Evolutionary conservation across 2,797 vertebrate species (phyloP).

Genomic region (Melanotaenia maccullochi): DNA sequence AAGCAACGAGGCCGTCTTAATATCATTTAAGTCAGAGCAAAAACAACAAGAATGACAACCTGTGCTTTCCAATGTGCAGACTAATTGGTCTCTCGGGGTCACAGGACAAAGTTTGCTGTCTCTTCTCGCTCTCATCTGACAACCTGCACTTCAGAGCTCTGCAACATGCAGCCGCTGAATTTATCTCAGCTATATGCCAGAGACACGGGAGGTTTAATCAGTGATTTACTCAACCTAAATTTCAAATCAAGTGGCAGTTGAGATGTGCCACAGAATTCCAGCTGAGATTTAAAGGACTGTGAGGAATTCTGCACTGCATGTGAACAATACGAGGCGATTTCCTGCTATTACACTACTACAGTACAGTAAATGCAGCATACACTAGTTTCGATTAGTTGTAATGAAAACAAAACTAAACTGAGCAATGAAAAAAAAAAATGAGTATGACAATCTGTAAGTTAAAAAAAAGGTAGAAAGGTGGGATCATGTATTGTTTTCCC

Average conservation of each 20-base stretch:
- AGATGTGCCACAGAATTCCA: slow-evolving; percentile 1
- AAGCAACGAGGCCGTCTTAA: not conserved
- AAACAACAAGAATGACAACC: slow-evolving; percentile 27
- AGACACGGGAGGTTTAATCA: not conserved
- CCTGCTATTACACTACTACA: slow-evolving; percentile 62
- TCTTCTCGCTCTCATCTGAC: slow-evolving; percentile 21
- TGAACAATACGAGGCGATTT: slow-evolving; percentile 49
- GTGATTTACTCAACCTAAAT: not conserved
- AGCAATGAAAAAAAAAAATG: not conserved
- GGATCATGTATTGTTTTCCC: slow-evolving; percentile 42
- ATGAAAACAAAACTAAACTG: slow-evolving; percentile 56
- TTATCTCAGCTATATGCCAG: not conserved
- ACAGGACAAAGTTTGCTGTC: slow-evolving; percentile 52
- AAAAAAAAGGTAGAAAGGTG: slow-evolving; percentile 18
- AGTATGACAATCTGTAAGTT: slow-evolving; percentile 21
- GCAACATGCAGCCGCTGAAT: not conserved
- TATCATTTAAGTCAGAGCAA: slow-evolving; percentile 18
- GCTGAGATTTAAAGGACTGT: slow-evolving; percentile 3
- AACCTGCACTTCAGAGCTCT: slow-evolving; percentile 24
- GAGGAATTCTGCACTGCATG: slow-evolving; percentile 25
- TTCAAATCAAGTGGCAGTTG: slow-evolving; percentile 30
- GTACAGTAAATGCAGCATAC: slow-evolving; percentile 55
- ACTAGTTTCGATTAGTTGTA: slow-evolving; percentile 68
- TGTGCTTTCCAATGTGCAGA: slow-evolving; percentile 33
- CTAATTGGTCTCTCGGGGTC: slow-evolving; percentile 81